Evolutionary conservation across 2,797 vertebrate species (phyloP), one percentile per base, ranked within the genome.

Genomic region (Urosaurus nigricauda): DNA sequence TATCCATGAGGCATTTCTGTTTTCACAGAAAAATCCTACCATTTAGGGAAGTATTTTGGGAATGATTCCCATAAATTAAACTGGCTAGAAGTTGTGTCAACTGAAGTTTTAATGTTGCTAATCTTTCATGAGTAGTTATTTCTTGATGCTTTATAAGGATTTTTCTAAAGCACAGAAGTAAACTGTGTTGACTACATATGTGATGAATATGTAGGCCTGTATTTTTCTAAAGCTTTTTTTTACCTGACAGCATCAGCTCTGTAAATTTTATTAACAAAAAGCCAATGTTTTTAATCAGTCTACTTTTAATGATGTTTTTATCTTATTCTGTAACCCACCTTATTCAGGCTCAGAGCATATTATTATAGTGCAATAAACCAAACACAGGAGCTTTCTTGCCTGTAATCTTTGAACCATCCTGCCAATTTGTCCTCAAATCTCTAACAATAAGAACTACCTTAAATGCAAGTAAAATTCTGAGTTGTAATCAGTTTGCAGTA

Each of bases 311-410:
- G 5, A 65, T 40, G 58, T 14, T 73, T 56, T 83, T 56, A 29
- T 51, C 13, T 90, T 47, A 37, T 70, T 65, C 56, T 11, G 14
- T 78, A 74, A 60, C 60, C 85, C 68, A 77, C 19, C 89, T 40
- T 75, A 12, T 84, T 47, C 51, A 83, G 5, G 14, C 43, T 86
- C 26, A 77, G 8, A 75, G 65, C 58, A 35, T 37, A 87, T 43
- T 82, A 74, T 1, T 82, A 19, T 12, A 43, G 9, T 32, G 40
- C 51, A 32, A 68, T 4, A 68, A 83, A 70, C 56, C 19, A 80
- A 68, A 83, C 29, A 43, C 26, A 68, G 32, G 26, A 58, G 24
- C 58, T 80, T 58, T 13, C n/a, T 80, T 37, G 40, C 19, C 51
- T 43, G 9, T 51, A 70, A 47, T 70, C 63, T 9, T 68, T 47